Percentiles rank a stretch among this genome's conserved stretches.
phyloP scores from a whole-genome alignment of 1,140 invertebrate species.

The Vollenhovia emeryi region DNA sequence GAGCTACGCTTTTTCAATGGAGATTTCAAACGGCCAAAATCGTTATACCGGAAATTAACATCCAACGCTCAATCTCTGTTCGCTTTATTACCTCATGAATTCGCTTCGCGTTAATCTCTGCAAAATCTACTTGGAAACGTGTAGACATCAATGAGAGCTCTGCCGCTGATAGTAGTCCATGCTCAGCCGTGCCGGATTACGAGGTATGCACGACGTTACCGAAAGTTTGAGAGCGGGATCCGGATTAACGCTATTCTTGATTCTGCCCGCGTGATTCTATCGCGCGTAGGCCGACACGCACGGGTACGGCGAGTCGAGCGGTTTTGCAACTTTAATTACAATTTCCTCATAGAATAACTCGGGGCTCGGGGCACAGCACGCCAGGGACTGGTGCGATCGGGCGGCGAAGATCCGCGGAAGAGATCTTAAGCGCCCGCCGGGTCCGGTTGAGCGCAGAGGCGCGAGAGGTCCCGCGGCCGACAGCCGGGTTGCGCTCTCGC shows the following conservation, averaged over 20 bases:
- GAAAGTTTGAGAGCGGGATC: slow-evolving; percentile 22
- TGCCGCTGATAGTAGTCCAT: neutral
- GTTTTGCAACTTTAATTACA: slow-evolving; percentile 34
- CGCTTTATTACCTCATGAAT: slow-evolving; percentile 17
- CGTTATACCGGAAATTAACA: slow-evolving; percentile 10
- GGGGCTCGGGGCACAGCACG: neutral
- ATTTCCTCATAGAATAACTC: neutral
- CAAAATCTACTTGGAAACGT: slow-evolving; percentile 9
- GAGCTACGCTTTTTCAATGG: neutral
- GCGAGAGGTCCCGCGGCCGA: neutral
- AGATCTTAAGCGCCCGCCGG: neutral
- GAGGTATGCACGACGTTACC: neutral
- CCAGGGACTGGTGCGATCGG: neutral
- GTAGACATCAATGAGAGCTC: slow-evolving; percentile 10
- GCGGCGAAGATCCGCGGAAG: neutral
- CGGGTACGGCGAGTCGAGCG: neutral
- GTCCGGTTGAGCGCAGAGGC: neutral
- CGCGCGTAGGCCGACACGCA: neutral
- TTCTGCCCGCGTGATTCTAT: neutral
- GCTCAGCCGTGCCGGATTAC: neutral
- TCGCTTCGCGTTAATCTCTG: slow-evolving; percentile 16
- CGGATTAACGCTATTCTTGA: slow-evolving; percentile 22
- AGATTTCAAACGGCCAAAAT: neutral
- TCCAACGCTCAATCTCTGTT: neutral
- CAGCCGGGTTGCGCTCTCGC: no score